Evolutionary conservation across 1,140 invertebrate genomes (phyloP), one percentile per base, ranked within the genome.

Genomic region (Sipha flava): DNA sequence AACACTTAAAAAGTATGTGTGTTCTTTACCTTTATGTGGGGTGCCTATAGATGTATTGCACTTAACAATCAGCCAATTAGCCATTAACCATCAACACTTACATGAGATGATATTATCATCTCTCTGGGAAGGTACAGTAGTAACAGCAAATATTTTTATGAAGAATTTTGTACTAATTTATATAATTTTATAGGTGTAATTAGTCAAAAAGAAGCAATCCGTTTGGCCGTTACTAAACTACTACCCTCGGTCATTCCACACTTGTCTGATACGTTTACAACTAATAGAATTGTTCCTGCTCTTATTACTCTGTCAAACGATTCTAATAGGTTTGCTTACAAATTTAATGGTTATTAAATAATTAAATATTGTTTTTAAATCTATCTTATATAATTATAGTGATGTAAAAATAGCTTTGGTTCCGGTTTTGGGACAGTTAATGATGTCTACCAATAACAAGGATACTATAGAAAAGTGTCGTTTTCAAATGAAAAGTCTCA

Each of bases 221-320:
- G 90, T 82, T 85, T 86, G 23, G 87, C 88, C 49, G 87, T 90
- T 4, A 90, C 90, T 29, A 85, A 85, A 29, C 83, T 93, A 64
- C 90, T 92, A 85, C 88, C 88, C 82, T 85, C 87, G 37, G 84
- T 90, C 21, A 87, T 92, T 80, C 84, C 86, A 34, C 85, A 86
- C 64, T 86, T 91, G 57, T 86, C 87, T 79, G 89, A 92, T 81
- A 86, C 84, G 80, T 84, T 91, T 52, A 85, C 91, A 2, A 87
- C 87, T 10, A 84, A 88, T 2, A 87, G 89, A 83, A 88, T 93
- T 57, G 87, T 90, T 47, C 91, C 91, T 43, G 91, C 91, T 29
- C 87, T 92, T 62, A 88, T 92, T 52, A 92, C 91, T 1, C 85
- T 93, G 6, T 90, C 91, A 29, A 91, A 87, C 85, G 91, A 93